A percentile compares a stretch with the other conserved stretches of the same genome.
phyloP scores from a whole-genome alignment of 2,113 vertebrate genomes.

The Nymphicus hollandicus region DNA sequence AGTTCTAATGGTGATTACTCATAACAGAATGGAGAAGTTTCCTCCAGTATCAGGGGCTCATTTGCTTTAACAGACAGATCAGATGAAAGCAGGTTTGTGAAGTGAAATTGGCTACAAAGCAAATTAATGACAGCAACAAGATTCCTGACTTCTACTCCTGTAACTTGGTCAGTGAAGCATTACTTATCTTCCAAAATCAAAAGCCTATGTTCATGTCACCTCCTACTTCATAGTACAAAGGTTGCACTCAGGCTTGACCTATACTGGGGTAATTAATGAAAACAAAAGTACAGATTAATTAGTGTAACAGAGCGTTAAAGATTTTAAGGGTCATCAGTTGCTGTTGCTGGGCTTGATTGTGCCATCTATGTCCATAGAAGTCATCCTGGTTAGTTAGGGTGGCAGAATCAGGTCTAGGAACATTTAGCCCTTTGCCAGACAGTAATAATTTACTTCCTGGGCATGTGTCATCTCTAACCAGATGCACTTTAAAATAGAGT shows the following conservation, averaged over 20 bases:
- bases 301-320: not conserved
- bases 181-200: not conserved
- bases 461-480: slow-evolving; percentile 34
- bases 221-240: not conserved
- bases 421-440: not conserved
- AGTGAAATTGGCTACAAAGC: not conserved
- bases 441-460: slow-evolving; percentile 41
- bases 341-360: not conserved
- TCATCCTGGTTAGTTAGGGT: not conserved
- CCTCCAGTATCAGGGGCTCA: fast-evolving
- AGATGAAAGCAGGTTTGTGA: not conserved
- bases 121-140: not conserved
- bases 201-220: not conserved
- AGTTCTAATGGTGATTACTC: not conserved
- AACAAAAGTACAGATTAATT: not conserved
- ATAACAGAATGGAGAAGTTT: not conserved
- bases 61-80: not conserved
- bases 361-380: not conserved
- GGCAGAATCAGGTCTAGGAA: not conserved
- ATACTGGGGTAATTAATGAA: not conserved
- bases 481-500: too few relatives aligned
- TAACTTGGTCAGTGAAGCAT: not conserved
- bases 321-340: not conserved
- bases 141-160: not conserved
- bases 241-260: not conserved